A percentile compares a stretch with the other conserved stretches of the same genome.
Evolutionary conservation across 2,888 invertebrate genomes (phyloP).

Genomic region (Agrotis ipsilon): DNA sequence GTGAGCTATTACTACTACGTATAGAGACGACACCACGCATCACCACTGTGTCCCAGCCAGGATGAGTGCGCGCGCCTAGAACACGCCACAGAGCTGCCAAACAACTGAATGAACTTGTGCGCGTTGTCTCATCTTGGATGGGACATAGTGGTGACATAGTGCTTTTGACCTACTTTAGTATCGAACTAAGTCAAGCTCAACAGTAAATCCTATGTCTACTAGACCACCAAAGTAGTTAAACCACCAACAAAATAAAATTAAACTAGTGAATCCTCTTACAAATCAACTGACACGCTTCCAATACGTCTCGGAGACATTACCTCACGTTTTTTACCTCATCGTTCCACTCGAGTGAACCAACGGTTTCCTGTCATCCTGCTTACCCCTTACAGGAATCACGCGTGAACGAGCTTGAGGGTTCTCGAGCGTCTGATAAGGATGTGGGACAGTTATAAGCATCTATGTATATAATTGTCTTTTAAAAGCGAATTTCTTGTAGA

Average conservation of each 20-base stretch:
- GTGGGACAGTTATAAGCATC: neutral
- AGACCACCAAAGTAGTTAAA: neutral
- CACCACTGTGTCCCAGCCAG: too few species aligned
- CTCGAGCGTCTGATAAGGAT: conserved; percentile 45
- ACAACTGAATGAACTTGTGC: too few species aligned
- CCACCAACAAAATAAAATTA: neutral
- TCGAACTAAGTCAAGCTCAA: too few species aligned
- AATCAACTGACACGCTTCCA: conserved; percentile 10
- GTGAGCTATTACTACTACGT: too few species aligned
- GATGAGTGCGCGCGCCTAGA: too few species aligned
- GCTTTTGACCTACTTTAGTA: too few species aligned
- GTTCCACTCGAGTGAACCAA: conserved; percentile 53
- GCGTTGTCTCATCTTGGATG: too few species aligned
- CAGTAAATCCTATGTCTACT: neutral
- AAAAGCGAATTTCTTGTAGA: neutral
- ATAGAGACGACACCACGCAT: too few species aligned
- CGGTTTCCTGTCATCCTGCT: conserved; percentile 56
- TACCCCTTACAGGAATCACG: conserved; percentile 48
- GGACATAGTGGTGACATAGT: too few species aligned
- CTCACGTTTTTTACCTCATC: conserved; percentile 24
- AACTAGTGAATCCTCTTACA: neutral
- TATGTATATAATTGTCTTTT: neutral
- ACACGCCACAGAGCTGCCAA: too few species aligned
- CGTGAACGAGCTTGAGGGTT: conserved; percentile 39
- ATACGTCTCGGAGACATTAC: conserved; percentile 40